Evolutionary conservation across 2,113 vertebrate genomes (phyloP), one percentile per base, ranked within the genome.

Genomic region (Todiramphus saurophagus): DNA sequence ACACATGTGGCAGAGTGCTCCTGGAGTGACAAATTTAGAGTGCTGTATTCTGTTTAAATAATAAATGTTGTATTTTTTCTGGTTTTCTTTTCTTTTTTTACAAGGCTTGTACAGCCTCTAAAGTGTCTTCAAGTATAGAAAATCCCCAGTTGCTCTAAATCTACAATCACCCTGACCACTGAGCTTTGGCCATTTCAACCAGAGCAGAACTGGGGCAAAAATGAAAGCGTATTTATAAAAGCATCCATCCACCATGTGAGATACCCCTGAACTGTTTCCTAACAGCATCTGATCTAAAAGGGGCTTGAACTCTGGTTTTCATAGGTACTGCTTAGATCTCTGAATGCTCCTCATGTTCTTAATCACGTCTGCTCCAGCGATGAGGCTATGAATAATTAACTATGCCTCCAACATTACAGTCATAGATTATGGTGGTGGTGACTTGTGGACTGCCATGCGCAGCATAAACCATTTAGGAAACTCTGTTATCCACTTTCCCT

Each of bases 341-440:
- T 97, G 97, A 97, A 97, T 97, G 96, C 96, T 97, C 96, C 95
- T 98, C 96, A 82, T 97, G 98, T 98, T 98, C 97, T 97, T 98
- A 97, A 97, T 98, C 97, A 98, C 90, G 97, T 98, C 98, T 98
- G 98, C 97, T 98, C 92, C 95, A 94, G 97, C 97, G 96, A 98
- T 96, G 98, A 97, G 97, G 95, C 96, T 96, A 98, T 98, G 98
- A 98, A 98, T 98, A 98, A 98, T 98, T 98, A 98, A 98, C 95
- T 91, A 86, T 90, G 98, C 97, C 97, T 98, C 96, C 96, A 97
- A 97, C 97, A 97, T 98, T 98, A 97, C 97, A 89, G 68, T 98
- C 97, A 94, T 97, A 98, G 97, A 98, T 98, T 98, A 98, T 96
- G 96, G 97, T 95, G 93, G 78, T 97, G 96, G 95, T 97, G 97